phyloP scores from a whole-genome alignment of 2,113 vertebrate genomes.

The Kryptolebias marmoratus region DNA sequence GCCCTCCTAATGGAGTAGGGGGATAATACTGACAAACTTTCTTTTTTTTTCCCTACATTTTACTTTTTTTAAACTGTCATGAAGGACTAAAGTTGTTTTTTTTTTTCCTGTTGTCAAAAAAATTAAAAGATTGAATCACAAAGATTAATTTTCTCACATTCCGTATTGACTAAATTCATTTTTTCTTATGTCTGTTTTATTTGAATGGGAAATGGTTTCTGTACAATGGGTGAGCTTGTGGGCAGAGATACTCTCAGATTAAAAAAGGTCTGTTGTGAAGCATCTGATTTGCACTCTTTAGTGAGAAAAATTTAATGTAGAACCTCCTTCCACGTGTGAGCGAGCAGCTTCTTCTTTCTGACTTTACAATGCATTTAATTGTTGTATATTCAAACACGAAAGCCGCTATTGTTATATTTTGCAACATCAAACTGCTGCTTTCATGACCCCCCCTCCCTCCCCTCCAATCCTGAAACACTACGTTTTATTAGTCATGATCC shows the following conservation, averaged over 20 bases:
- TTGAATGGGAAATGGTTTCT: constrained; percentile 80
- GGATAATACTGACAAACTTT: constrained; percentile 69
- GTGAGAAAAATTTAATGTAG: constrained; percentile 92
- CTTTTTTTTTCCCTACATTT: constrained; percentile 78
- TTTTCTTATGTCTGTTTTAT: constrained; percentile 82
- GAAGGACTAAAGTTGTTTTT: constrained; percentile 87
- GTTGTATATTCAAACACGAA: constrained; percentile 88
- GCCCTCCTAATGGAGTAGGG: constrained; percentile 76
- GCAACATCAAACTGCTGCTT: constrained; percentile 86
- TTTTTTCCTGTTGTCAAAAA: constrained; percentile 85
- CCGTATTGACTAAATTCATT: constrained; percentile 87
- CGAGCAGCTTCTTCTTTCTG: constrained; percentile 93
- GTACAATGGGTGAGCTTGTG: constrained; percentile 71
- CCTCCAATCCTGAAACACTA: constrained; percentile 89
- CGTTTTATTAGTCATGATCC: constrained; percentile 71
- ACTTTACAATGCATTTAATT: constrained; percentile 93
- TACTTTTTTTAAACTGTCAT: constrained; percentile 86
- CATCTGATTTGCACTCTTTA: constrained; percentile 99
- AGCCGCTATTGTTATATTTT: constrained; percentile 82
- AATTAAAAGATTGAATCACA: constrained; percentile 86
- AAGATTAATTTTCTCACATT: constrained; percentile 92
- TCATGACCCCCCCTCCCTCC: constrained; percentile 65
- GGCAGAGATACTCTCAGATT: constrained; percentile 76
- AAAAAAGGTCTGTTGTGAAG: constrained; percentile 87
- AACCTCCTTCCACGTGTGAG: constrained; percentile 90